phyloP scores from a whole-genome alignment of 2,888 invertebrate genomes.

The Geotrupes spiniger region DNA sequence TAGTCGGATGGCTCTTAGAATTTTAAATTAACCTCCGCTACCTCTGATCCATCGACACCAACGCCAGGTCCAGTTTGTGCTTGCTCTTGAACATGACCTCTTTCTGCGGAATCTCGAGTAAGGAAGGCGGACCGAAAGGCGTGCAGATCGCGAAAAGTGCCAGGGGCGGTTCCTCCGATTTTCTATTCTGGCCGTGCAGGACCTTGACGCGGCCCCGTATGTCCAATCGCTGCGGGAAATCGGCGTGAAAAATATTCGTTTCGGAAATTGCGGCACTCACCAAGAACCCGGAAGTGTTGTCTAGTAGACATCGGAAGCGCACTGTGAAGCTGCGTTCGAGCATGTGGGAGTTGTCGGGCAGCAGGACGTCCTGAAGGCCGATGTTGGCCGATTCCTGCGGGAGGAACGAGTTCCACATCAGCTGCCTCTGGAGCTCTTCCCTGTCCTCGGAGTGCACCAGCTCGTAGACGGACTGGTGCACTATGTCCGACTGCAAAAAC shows the following conservation, averaged over 20 bases:
- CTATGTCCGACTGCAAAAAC: constrained; percentile 91
- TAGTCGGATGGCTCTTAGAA: background rate
- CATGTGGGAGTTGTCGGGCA: constrained; percentile 84
- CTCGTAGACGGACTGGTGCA: constrained; percentile 99
- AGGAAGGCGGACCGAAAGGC: constrained; percentile 96
- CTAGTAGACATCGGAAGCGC: constrained; percentile 95
- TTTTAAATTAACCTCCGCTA: constrained; percentile 49
- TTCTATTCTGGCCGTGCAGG: constrained; percentile 93
- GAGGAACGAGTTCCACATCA: constrained; percentile 92
- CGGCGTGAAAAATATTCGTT: constrained; percentile 6
- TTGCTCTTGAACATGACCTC: constrained; percentile 99
- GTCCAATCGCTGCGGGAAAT: constrained; percentile 91
- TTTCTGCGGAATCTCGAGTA: constrained; percentile 95
- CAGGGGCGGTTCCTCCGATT: constrained; percentile 89
- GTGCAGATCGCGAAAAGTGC: constrained; percentile 97
- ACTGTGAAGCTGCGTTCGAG: constrained; percentile 97
- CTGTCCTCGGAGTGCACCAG: constrained; percentile 98
- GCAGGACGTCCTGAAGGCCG: constrained; percentile 83
- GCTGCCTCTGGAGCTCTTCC: constrained; percentile 92
- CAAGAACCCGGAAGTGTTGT: constrained; percentile 99
- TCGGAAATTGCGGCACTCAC: constrained; percentile 57
- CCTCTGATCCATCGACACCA: constrained; percentile 97
- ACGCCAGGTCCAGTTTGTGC: constrained; percentile 94
- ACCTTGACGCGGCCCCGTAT: constrained; percentile 96
- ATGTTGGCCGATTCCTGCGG: constrained; percentile 74